Conservation (phyloP, 2,113 vertebrate species). For the Etheostoma cragini region DNA sequence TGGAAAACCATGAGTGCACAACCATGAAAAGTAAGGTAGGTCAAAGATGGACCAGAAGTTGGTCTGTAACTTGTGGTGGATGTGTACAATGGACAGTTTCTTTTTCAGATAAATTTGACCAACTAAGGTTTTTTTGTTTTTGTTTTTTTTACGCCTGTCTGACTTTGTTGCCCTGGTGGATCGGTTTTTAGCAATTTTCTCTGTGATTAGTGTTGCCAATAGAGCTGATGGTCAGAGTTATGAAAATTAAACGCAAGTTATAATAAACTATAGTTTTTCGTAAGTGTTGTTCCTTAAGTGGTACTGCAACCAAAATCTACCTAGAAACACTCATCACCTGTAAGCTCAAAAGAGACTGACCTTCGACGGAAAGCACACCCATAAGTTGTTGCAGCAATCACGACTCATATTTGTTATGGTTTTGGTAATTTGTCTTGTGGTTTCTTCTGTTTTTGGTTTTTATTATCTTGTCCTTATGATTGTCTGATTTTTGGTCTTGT, state of each 20-base stretch:
- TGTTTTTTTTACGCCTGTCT: not conserved
- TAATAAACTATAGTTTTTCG: not conserved
- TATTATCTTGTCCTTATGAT: too few relatives aligned
- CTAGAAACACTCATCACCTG: not conserved
- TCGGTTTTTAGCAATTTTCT: not conserved
- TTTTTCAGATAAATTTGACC: too few relatives aligned
- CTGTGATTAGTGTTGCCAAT: not conserved
- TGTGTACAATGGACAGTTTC: not conserved
- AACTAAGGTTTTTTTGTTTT: too few relatives aligned
- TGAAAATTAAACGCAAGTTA: not conserved
- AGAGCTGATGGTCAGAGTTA: not conserved
- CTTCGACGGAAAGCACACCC: too few relatives aligned
- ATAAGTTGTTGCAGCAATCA: too few relatives aligned
- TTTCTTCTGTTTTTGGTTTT: too few relatives aligned
- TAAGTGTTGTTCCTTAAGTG: too few relatives aligned
- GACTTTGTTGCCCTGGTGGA: not conserved
- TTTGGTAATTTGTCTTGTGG: too few relatives aligned
- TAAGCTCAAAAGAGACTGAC: not conserved
- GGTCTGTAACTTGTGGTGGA: not conserved
- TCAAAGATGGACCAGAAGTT: not conserved
- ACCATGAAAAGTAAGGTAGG: not conserved
- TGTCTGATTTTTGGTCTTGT: too few relatives aligned
- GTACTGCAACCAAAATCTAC: not conserved
- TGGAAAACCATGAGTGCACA: not conserved
- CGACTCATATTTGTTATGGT: too few relatives aligned